phyloP scores from a whole-genome alignment of 1,140 invertebrate species.

The Habropoda laboriosa region DNA sequence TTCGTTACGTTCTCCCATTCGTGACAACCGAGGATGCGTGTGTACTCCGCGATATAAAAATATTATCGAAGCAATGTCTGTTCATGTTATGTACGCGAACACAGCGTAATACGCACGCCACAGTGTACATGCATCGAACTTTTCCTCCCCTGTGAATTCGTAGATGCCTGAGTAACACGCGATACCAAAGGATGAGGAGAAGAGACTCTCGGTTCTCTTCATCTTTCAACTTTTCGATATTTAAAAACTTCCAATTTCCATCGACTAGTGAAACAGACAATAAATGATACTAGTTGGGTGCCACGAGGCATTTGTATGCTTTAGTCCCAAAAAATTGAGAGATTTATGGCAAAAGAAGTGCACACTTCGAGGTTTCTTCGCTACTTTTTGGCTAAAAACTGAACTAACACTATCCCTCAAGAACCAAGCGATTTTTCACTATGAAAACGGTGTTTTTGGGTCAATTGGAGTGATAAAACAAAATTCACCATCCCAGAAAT shows the following conservation, averaged over 20 bases:
- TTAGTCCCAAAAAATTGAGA: no score
- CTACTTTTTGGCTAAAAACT: no score
- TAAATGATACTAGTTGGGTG: no score
- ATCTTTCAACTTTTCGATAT: neutral
- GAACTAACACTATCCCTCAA: no score
- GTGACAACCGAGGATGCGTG: conserved; percentile 59
- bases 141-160: conserved; percentile 46
- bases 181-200: conserved; percentile 64
- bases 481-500: no score
- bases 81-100: conserved; percentile 24
- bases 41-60: conserved; percentile 44
- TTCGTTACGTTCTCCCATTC: conserved; percentile 62
- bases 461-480: no score
- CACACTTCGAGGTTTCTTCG: no score
- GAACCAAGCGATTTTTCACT: no score
- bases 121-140: conserved; percentile 3
- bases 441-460: no score
- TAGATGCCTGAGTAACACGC: conserved; percentile 70
- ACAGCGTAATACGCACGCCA: conserved; percentile 35
- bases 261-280: no score
- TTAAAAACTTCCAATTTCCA: neutral
- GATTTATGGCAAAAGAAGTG: no score
- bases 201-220: neutral
- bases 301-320: no score
- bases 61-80: conserved; percentile 32